A percentile compares a stretch with the other conserved stretches of the same genome.
These are phyloP conservation scores for Physocephala rufipes DNA, from an alignment of 2,888 invertebrate genomes.

Conservation along the genomic window DNA sequence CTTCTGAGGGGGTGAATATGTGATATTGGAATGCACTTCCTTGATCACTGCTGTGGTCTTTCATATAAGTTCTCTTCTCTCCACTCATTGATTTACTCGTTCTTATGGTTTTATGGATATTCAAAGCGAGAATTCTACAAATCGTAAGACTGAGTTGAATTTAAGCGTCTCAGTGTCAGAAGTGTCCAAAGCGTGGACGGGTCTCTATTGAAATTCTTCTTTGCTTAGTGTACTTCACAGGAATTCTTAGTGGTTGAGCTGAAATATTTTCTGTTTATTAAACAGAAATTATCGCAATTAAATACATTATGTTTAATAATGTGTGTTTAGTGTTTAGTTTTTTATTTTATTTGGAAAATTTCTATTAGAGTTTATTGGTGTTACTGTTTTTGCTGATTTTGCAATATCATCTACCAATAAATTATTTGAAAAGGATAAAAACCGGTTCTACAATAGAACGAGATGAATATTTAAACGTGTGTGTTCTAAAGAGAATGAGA, in stretches of 20 bases:
- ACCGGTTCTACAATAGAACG: slow-evolving; percentile 27
- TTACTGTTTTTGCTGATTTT: not conserved
- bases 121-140: not conserved
- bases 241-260: not conserved
- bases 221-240: not conserved
- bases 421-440: slow-evolving; percentile 21
- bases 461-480: not conserved
- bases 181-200: slow-evolving; percentile 13
- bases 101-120: slow-evolving; percentile 4
- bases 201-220: slow-evolving; percentile 30
- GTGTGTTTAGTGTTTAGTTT: not conserved
- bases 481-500: not conserved
- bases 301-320: not conserved
- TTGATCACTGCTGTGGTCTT: not conserved
- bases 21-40: not conserved
- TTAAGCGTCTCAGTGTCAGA: slow-evolving; percentile 3
- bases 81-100: slow-evolving; percentile 1
- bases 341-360: too few relatives aligned
- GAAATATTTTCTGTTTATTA: not conserved
- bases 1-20: too few relatives aligned
- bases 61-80: not conserved
- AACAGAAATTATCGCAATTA: not conserved
- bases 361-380: not conserved
- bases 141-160: not conserved
- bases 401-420: not conserved